A percentile compares a stretch with the other conserved stretches of the same genome.
Conservation (phyloP, 2,113 vertebrate species). For the Chaetorhynchus papuensis region DNA sequence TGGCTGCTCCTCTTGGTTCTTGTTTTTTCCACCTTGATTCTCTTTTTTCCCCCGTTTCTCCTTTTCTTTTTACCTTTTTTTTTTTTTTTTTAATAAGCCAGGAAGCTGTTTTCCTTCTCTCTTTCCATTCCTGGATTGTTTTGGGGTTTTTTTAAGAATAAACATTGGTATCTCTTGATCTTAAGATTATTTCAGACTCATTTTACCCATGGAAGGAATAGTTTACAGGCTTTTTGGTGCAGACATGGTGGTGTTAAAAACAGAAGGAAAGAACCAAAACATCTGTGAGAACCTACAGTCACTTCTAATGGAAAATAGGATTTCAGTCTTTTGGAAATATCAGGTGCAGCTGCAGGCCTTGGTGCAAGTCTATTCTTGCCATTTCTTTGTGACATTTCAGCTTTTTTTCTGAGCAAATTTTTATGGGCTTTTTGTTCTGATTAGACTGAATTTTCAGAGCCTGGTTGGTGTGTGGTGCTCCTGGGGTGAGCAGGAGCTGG, state of each 20-base stretch:
- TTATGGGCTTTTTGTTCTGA: not conserved
- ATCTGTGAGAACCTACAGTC: not conserved
- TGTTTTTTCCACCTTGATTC: fast-evolving
- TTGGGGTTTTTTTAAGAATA: not conserved
- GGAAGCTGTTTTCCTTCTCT: not conserved
- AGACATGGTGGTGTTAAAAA: not conserved
- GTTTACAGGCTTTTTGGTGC: not conserved
- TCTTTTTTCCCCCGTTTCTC: not conserved
- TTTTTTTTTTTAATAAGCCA: not conserved
- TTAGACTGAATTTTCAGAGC: not conserved
- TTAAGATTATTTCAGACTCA: not conserved
- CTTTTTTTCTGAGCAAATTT: not conserved
- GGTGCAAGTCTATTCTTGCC: not conserved
- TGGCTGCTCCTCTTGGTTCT: not conserved
- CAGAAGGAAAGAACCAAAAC: not conserved
- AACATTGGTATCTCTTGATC: not conserved
- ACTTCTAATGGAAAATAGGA: not conserved
- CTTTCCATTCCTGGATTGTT: not conserved
- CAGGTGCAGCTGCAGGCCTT: not conserved
- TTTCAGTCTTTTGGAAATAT: not conserved
- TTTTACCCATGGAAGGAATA: not conserved
- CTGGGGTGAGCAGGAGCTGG: not conserved
- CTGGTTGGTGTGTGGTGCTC: not conserved
- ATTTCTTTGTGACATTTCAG: not conserved
- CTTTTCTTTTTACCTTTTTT: not conserved